These are phyloP conservation scores for Phocoena sinus DNA, from an alignment of 2,113 vertebrate species.

Conservation along the genomic window DNA sequence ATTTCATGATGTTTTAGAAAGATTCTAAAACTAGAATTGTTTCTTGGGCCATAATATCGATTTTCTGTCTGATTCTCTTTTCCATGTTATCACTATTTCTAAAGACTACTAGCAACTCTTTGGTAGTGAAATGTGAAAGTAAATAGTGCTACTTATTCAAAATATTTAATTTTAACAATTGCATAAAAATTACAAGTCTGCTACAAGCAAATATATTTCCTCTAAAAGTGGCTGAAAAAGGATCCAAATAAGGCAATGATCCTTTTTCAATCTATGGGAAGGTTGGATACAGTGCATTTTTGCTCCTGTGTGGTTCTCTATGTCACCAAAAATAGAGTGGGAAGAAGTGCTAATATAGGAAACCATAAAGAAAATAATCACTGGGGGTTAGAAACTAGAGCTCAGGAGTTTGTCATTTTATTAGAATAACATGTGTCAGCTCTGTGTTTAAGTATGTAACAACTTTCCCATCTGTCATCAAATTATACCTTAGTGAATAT, in stretches of 20 bases:
- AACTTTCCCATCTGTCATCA: background rate
- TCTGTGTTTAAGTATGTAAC: background rate
- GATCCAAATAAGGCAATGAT: background rate
- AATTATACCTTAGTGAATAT: background rate
- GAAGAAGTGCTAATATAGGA: background rate
- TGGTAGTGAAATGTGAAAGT: background rate
- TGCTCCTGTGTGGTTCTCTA: background rate
- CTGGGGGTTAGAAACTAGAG: background rate
- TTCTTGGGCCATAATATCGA: background rate
- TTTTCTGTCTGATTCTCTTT: background rate
- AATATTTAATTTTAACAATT: background rate
- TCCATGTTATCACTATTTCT: background rate
- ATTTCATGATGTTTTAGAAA: background rate
- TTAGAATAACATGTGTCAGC: background rate
- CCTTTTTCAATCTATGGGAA: background rate
- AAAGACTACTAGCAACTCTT: background rate
- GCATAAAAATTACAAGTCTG: background rate
- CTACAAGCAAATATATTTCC: background rate
- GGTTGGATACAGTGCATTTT: background rate
- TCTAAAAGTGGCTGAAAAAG: background rate
- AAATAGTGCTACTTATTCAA: background rate
- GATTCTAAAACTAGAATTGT: background rate
- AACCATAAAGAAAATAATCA: background rate
- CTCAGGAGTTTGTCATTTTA: background rate
- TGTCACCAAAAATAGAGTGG: background rate